A percentile compares a stretch with the other conserved stretches of the same genome.
These are phyloP conservation scores for Lepeophtheirus nordmannii DNA, from an alignment of 2,888 invertebrate genomes.

Conservation along the genomic window DNA sequence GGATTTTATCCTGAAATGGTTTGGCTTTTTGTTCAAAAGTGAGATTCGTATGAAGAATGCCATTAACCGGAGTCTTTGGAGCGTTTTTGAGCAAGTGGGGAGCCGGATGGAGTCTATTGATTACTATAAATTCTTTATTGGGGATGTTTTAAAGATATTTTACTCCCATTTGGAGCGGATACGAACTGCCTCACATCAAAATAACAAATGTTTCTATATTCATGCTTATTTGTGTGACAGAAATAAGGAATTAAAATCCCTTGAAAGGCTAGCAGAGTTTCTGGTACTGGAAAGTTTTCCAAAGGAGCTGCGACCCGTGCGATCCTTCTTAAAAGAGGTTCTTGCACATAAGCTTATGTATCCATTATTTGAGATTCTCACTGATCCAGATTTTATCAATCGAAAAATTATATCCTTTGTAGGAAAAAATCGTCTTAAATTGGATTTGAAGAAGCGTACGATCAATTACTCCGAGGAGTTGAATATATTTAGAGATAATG, in stretches of 20 bases:
- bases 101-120: too few species aligned
- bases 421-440: conserved; percentile 56
- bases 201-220: conserved; percentile 45
- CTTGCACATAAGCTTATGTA: conserved; percentile 67
- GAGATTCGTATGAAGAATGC: too few species aligned
- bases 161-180: too few species aligned
- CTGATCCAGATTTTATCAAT: conserved; percentile 81
- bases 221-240: conserved; percentile 55
- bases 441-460: conserved; percentile 57
- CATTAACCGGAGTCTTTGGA: too few species aligned
- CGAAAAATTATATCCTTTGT: conserved; percentile 67
- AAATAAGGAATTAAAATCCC: conserved; percentile 59
- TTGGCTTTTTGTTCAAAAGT: too few species aligned
- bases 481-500: conserved; percentile 49
- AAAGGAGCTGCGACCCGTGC: conserved; percentile 60
- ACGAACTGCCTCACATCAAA: conserved; percentile 2
- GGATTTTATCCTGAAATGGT: too few species aligned
- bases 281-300: conserved; percentile 65
- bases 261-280: conserved; percentile 64
- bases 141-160: too few species aligned
- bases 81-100: too few species aligned
- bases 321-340: conserved; percentile 64
- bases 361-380: conserved; percentile 63
- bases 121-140: too few species aligned
- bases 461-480: conserved; percentile 77